Evolutionary conservation across 2,113 vertebrate species (phyloP).

Genomic region (Spea bombifrons): DNA sequence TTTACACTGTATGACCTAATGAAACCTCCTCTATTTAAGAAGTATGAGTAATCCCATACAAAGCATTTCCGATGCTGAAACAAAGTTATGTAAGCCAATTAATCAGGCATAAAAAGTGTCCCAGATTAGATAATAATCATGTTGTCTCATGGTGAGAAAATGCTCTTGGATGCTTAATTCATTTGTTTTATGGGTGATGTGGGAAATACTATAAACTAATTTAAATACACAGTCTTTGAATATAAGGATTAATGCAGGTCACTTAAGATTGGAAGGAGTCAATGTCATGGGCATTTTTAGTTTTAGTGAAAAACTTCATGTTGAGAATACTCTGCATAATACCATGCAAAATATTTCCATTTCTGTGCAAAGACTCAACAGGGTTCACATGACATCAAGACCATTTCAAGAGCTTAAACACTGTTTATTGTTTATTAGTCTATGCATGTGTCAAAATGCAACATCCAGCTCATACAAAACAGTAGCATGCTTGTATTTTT

Average conservation of each 20-base stretch:
- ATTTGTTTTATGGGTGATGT: constrained; percentile 21
- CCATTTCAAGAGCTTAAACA: neutral
- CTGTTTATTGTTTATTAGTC: neutral
- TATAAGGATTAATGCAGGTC: constrained; percentile 30
- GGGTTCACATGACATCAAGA: constrained; percentile 2
- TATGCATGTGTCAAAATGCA: no score
- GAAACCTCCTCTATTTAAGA: constrained; percentile 36
- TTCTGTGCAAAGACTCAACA: constrained; percentile 1
- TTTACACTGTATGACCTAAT: constrained; percentile 36
- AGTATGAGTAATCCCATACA: constrained; percentile 39
- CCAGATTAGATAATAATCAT: constrained; percentile 43
- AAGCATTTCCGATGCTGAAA: constrained; percentile 39
- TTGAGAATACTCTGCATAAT: constrained; percentile 15
- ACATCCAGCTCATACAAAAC: no score
- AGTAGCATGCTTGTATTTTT: no score
- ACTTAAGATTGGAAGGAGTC: constrained; percentile 20
- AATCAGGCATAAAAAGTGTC: constrained; percentile 38
- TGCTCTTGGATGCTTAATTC: constrained; percentile 22
- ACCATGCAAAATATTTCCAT: constrained; percentile 19
- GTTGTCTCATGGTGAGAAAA: constrained; percentile 30
- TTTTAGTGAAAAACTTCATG: constrained; percentile 14
- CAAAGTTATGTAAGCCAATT: constrained; percentile 39
- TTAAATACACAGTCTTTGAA: constrained; percentile 29
- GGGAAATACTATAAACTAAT: constrained; percentile 28
- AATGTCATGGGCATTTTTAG: constrained; percentile 10